Evolutionary conservation across 2,797 vertebrate species (phyloP).

Genomic region (Mormyrops attenuatus): DNA sequence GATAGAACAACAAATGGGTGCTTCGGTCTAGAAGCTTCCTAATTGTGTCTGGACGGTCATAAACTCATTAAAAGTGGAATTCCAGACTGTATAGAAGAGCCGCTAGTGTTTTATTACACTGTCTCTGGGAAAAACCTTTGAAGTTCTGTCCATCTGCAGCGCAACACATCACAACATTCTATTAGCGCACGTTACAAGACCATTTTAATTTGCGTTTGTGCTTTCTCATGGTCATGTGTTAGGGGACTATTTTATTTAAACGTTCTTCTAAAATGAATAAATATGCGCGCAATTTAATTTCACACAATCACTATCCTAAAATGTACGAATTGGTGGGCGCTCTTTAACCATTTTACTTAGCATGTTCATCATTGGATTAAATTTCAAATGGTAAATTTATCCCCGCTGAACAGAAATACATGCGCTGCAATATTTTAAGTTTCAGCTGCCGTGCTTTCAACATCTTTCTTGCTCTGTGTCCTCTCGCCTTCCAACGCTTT

Average conservation of each 20-base stretch:
- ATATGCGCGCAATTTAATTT: not conserved
- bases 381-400: constrained; percentile 25
- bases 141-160: constrained; percentile 88
- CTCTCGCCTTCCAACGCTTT: constrained; percentile 76
- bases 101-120: constrained; percentile 84
- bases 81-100: constrained; percentile 93
- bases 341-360: not conserved
- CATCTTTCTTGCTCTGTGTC: constrained; percentile 59
- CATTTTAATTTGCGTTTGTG: not conserved
- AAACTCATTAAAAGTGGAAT: constrained; percentile 96
- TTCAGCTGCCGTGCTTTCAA: constrained; percentile 53
- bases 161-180: constrained; percentile 75
- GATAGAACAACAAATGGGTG: constrained; percentile 88
- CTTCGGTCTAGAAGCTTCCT: constrained; percentile 86
- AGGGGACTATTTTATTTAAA: not conserved
- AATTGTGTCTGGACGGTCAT: constrained; percentile 95
- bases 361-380: not conserved
- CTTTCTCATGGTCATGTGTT: not conserved
- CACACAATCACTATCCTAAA: not conserved
- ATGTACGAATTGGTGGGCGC: not conserved
- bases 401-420: constrained; percentile 28
- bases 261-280: not conserved
- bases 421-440: constrained; percentile 48
- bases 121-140: constrained; percentile 83
- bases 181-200: not conserved